Conservation (phyloP, 2,888 invertebrate species). For the Rhyacophila evoluta region DNA sequence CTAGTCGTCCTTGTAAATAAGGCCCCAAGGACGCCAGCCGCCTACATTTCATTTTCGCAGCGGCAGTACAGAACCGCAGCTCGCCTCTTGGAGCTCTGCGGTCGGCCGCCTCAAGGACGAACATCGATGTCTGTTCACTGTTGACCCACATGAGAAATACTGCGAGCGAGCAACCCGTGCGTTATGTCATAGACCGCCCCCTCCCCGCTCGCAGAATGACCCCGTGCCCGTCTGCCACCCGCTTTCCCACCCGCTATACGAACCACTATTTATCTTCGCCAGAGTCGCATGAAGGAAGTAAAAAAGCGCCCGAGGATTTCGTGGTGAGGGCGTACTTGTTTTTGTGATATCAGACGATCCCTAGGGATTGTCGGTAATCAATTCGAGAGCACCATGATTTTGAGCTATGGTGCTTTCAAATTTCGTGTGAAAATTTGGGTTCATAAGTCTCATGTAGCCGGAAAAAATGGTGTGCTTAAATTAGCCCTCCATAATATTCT, state of each 20-base stretch:
- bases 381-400: neutral
- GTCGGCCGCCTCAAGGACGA: neutral
- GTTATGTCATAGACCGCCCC: conserved; percentile 42
- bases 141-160: conserved; percentile 51
- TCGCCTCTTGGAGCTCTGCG: neutral
- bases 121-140: conserved; percentile 27
- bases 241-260: conserved; percentile 43
- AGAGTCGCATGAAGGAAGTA: neutral
- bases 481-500: no score
- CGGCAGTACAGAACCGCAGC: conserved; percentile 3
- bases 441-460: no score
- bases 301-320: neutral
- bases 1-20: conserved; percentile 27
- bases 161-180: conserved; percentile 27
- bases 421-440: neutral
- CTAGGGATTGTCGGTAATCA: neutral
- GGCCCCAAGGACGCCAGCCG: conserved; percentile 46
- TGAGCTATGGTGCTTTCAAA: no score
- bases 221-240: conserved; percentile 30
- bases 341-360: neutral
- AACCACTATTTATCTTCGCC: conserved; percentile 52
- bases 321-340: neutral
- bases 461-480: no score
- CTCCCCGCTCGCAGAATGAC: neutral
- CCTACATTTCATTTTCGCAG: conserved; percentile 15